Evolutionary conservation across 30 jellyfish, hydroid and myxozoan species (phyloP), one percentile per base, ranked within the genome.

Genomic region (Cassiopea andromeda): DNA sequence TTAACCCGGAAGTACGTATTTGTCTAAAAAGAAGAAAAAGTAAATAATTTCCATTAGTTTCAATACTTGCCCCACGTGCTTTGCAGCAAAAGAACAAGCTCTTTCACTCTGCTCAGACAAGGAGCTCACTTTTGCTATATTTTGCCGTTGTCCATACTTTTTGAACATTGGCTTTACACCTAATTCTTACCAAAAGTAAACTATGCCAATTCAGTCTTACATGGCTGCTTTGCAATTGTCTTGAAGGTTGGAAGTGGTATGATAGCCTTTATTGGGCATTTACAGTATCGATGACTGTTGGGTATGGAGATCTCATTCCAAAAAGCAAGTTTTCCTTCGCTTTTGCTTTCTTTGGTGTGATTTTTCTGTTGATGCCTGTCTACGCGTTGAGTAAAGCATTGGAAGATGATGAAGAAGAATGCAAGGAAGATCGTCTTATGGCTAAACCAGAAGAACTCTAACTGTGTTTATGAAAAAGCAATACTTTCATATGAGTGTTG

Each of bases 211-310:
- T 14, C 8, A 9, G 15, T 64, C 10, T 2, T 9, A 64, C 27
- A 64, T 16, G 27, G 19, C 54, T 70, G 38, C n/a, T n/a, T 6
- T 70, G 79, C 79, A 2, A 14, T 19, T 70, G 47, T 2, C 27
- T 70, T 19, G 10, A n/a, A 81, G 90, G 90, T 47, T 81, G 90
- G 90, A 81, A 67, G 44, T 81, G 90, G 90, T 50, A 81, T 66
- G 90, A 81, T 67, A 73, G 90, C 48, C 44, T 81, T 2, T 81
- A 81, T 60, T 81, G 90, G 90, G 64, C 90, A 19, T 81, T 67
- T 78, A 47, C 80, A 0, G 73, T 46, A 9, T 81, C 90, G 1
- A 69, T 71, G 57, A 81, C 90, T 1, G 90, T 81, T 12, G 90
- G 90, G 18, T 81, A 81, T 27, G 90, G 90, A 43, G 90, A 81